These are phyloP conservation scores for Athrips mouffetella DNA, from an alignment of 2,888 invertebrate genomes.

Conservation along the genomic window DNA sequence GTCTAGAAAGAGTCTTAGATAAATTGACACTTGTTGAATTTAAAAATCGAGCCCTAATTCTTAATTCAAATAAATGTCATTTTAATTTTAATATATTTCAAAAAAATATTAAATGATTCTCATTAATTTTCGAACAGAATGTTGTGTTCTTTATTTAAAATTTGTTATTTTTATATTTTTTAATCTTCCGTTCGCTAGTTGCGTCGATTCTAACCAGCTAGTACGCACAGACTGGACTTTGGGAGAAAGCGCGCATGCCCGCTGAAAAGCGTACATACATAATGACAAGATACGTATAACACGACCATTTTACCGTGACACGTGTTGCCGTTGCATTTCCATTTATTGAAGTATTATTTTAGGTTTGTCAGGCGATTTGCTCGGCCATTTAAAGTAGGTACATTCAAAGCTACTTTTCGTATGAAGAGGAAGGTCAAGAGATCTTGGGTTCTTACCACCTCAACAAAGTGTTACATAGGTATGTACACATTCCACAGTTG, in stretches of 20 bases:
- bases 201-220: constrained; percentile 43
- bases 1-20: constrained; percentile 2
- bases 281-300: constrained; percentile 31
- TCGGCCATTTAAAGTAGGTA: constrained; percentile 19
- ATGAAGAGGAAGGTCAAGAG: constrained; percentile 28
- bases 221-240: constrained; percentile 46
- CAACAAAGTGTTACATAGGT: constrained; percentile 37
- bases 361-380: not conserved
- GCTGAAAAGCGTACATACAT: constrained; percentile 39
- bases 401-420: not conserved
- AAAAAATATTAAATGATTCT: not conserved
- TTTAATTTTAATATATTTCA: not conserved
- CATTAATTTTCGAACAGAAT: not conserved
- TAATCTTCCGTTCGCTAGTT: constrained; percentile 11
- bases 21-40: constrained; percentile 31
- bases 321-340: not conserved
- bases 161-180: constrained; percentile 5
- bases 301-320: not conserved
- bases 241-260: constrained; percentile 55
- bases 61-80: not conserved
- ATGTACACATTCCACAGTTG: constrained; percentile 64
- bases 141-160: not conserved
- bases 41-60: constrained; percentile 11
- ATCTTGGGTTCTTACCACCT: constrained; percentile 28
- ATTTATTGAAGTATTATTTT: not conserved